phyloP scores from a whole-genome alignment of 2,797 vertebrate genomes.

The Spheniscus humboldti region DNA sequence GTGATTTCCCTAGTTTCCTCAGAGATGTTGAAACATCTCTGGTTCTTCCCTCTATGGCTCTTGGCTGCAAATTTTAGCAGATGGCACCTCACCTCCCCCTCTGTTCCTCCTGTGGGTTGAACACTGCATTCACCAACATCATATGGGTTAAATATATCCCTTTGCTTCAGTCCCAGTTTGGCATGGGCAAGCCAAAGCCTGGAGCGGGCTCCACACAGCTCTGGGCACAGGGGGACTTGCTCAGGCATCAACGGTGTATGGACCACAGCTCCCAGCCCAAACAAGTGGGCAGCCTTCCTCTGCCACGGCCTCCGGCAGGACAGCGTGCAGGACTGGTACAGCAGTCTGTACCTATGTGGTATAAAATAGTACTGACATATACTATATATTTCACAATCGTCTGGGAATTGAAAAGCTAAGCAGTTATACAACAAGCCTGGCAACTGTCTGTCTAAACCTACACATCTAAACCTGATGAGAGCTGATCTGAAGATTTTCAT shows the following conservation, averaged over 20 bases:
- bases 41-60: neutral
- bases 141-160: neutral
- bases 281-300: neutral
- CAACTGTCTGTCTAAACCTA: neutral
- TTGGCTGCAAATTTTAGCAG: neutral
- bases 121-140: neutral
- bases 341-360: neutral
- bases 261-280: neutral
- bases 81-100: neutral
- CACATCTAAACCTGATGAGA: neutral
- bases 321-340: rapidly evolving
- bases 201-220: rapidly evolving
- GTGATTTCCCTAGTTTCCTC: neutral
- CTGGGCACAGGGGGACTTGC: neutral
- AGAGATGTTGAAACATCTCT: neutral
- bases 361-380: neutral
- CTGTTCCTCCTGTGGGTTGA: neutral
- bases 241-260: neutral
- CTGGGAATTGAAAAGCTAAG: neutral
- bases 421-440: neutral
- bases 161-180: neutral
- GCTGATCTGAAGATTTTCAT: neutral
- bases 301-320: rapidly evolving
- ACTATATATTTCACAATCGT: neutral
- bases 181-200: neutral